Percentiles rank a stretch among this genome's conserved stretches.
phyloP scores from a whole-genome alignment of 2,113 vertebrate species.

The Rhadina sibilatrix region DNA sequence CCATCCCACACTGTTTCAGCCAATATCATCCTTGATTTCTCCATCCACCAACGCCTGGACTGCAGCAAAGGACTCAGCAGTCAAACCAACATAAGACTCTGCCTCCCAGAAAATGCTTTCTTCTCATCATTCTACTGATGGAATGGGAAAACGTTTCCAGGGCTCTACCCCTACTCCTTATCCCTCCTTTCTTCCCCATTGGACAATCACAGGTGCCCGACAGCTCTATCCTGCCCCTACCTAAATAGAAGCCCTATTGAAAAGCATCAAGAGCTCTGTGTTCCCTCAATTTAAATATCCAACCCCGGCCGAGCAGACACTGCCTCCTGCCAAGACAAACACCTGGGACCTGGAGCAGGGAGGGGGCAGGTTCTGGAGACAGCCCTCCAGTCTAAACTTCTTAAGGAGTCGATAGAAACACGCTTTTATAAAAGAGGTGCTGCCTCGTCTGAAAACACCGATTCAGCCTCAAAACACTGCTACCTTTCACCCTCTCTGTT shows the following conservation, averaged over 20 bases:
- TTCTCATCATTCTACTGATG: not conserved
- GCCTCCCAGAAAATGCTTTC: not conserved
- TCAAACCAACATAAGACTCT: not conserved
- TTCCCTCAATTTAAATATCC: constrained; percentile 87
- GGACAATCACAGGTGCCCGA: constrained; percentile 82
- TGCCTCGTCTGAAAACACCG: constrained; percentile 76
- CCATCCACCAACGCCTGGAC: not conserved
- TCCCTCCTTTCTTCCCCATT: not conserved
- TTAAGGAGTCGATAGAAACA: constrained; percentile 86
- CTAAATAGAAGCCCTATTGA: constrained; percentile 79
- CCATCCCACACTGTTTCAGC: not conserved
- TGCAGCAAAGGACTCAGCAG: not conserved
- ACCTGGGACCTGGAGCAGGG: constrained; percentile 82
- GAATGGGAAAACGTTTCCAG: not conserved
- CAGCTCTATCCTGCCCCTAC: constrained; percentile 61
- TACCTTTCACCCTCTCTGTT: constrained; percentile 91
- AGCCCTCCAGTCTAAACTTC: constrained; percentile 88
- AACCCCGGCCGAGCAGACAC: constrained; percentile 85
- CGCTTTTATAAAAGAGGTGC: constrained; percentile 79
- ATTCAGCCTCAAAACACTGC: constrained; percentile 84
- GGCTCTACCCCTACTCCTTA: not conserved
- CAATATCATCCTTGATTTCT: not conserved
- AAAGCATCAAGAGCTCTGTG: constrained; percentile 88
- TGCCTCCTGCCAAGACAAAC: constrained; percentile 90
- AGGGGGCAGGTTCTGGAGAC: constrained; percentile 81